phyloP scores from a whole-genome alignment of 35 echinoderm and acorn worm species.

The Ophioderma brevispina region DNA sequence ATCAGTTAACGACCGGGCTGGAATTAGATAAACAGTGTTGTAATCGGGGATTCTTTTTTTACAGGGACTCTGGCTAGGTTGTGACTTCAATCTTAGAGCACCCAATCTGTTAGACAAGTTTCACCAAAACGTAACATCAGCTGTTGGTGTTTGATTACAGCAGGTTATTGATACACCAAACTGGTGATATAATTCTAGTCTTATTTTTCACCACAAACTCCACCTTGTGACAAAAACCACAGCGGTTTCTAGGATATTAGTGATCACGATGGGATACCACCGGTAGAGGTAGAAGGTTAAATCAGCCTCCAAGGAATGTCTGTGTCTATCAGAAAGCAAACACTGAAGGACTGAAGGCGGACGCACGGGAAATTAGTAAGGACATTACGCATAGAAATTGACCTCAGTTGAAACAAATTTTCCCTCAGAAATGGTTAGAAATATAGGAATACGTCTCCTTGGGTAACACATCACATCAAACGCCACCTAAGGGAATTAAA shows the following conservation, averaged over 20 bases:
- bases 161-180: too few relatives aligned
- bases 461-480: not conserved
- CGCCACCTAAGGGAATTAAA: not conserved
- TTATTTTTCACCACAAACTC: slow-evolving; percentile 6
- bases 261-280: not conserved
- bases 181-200: slow-evolving; percentile 8
- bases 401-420: not conserved
- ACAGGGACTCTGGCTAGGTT: too few relatives aligned
- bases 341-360: not conserved
- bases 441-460: not conserved
- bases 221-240: not conserved
- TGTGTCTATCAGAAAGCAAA: not conserved
- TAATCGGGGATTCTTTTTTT: too few relatives aligned
- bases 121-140: too few relatives aligned
- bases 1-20: too few relatives aligned
- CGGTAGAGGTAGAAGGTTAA: not conserved
- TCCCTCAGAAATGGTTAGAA: not conserved
- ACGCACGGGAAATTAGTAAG: not conserved
- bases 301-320: not conserved
- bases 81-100: too few relatives aligned
- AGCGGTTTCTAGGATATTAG: not conserved
- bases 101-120: too few relatives aligned
- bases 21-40: too few relatives aligned
- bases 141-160: too few relatives aligned
- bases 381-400: not conserved